Base-by-base conservation (phyloP, 2,888 invertebrate genomes). In the Caradrina clavipalpis region DNA sequence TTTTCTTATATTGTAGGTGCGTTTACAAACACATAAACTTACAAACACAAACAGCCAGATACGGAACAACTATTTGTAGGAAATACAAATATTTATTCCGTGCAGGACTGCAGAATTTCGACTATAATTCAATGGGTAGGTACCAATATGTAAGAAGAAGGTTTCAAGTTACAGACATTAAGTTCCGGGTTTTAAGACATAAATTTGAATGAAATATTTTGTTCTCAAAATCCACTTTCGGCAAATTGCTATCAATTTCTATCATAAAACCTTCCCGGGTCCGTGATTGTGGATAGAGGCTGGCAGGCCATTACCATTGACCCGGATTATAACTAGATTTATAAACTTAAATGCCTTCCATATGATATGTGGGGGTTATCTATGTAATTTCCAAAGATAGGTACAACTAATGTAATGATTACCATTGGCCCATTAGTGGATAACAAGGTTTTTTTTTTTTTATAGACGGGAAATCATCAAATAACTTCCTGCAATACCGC, bases 271-370 rank as follows among this genome's bases (percentile, higher is more conserved):
- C 57, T 58, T 67, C 67, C 50, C 39, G 78, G 75, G 69, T 73
- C 56, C 55, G 68, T 68, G 67, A 78, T 76, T 81, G 71, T 77
- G 78, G 74, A 50, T 69, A 55, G 61, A 80, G 77, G 76, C 73
- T 62, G 51, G 72, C 68, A 69, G 69, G 65, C 62, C 60, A 80
- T 81, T 75, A 74, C 57, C 69, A 65, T 71, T 70, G 69, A 79
- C 79, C 84, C 78, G 76, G 77, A 86, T 79, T 78, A 62, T 73
- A 79, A 81, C 74, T 76, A 76, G 69, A 76, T 78, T 77, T 70
- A 76, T 76, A 80, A 80, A 83, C 74, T 83, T 76, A 69, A 78
- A 78, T 76, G 69, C 74, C 68, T 81, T 72, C 39, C 64, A 60
- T 72, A 65, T 73, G 47, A 58, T 71, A 64, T 57, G 51, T 54